These are phyloP conservation scores for Temnothorax unifasciatus DNA, from an alignment of 2,888 invertebrate genomes.

Conservation along the genomic window DNA sequence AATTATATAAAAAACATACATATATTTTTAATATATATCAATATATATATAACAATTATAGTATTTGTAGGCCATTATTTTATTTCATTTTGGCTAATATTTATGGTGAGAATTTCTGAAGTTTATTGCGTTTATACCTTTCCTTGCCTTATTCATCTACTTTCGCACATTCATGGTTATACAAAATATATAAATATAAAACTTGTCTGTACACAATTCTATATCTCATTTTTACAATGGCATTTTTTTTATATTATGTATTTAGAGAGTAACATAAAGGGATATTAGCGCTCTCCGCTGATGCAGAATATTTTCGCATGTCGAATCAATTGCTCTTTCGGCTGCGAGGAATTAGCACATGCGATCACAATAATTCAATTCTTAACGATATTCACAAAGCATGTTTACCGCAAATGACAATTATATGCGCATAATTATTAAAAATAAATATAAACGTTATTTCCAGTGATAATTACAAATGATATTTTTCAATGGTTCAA, in stretches of 20 bases:
- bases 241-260: not conserved
- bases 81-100: conserved; percentile 9
- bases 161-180: not conserved
- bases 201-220: conserved; percentile 17
- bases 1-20: not conserved
- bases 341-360: not conserved
- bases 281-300: not conserved
- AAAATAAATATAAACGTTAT: conserved; percentile 40
- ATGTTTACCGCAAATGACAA: not conserved
- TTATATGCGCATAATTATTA: not conserved
- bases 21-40: not conserved
- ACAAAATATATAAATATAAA: conserved; percentile 49
- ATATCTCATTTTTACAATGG: not conserved
- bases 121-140: not conserved
- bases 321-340: not conserved
- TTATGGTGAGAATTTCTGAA: not conserved
- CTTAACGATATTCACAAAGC: not conserved
- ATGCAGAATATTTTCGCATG: not conserved
- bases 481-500: conserved; percentile 1
- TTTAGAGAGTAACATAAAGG: not conserved
- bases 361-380: not conserved
- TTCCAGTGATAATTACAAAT: conserved; percentile 4
- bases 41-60: not conserved
- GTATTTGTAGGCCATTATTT: not conserved
- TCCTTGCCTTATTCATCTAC: not conserved